A percentile compares a stretch with the other conserved stretches of the same genome.
These are phyloP conservation scores for Hippocampus abdominalis DNA, from an alignment of 2,113 vertebrate species.

Conservation along the genomic window DNA sequence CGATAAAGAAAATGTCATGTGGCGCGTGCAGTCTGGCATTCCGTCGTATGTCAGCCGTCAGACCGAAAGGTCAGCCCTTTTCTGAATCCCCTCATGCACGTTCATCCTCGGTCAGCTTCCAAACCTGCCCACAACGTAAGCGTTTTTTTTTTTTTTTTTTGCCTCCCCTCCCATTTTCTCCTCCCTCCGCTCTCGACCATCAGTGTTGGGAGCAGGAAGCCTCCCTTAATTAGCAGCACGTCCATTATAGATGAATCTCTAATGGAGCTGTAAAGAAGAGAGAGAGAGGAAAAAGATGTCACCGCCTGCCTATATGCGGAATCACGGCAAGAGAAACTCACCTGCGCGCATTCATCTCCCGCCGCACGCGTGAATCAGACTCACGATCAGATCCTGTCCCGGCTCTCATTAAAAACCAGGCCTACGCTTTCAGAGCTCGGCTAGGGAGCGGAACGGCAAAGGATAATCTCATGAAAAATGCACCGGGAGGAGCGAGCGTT, in stretches of 20 bases:
- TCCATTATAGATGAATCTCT: slow-evolving; percentile 62
- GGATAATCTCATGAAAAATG: slow-evolving; percentile 75
- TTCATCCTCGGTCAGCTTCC: slow-evolving; percentile 36
- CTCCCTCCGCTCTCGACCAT: slow-evolving; percentile 20
- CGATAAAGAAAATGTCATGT: slow-evolving; percentile 34
- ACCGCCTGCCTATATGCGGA: background rate
- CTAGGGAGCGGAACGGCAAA: slow-evolving; percentile 55
- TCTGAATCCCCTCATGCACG: slow-evolving; percentile 53
- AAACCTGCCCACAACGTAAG: slow-evolving; percentile 43
- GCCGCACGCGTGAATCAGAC: slow-evolving; percentile 26
- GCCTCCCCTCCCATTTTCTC: slow-evolving; percentile 11
- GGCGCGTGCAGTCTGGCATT: slow-evolving; percentile 1
- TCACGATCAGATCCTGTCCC: slow-evolving; percentile 27
- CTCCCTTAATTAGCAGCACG: slow-evolving; percentile 53
- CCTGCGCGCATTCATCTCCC: slow-evolving; percentile 28
- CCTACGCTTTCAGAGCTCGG: slow-evolving; percentile 40
- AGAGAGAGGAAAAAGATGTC: slow-evolving; percentile 24
- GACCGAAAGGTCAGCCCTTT: slow-evolving; percentile 56
- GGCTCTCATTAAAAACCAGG: slow-evolving; percentile 1
- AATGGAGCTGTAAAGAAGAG: slow-evolving; percentile 44
- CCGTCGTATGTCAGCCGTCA: slow-evolving; percentile 22
- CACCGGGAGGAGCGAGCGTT: slow-evolving; percentile 56
- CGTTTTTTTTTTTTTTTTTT: slow-evolving; percentile 11
- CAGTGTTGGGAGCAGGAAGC: slow-evolving; percentile 39
- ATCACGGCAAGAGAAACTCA: slow-evolving; percentile 9